Evolutionary conservation across 2,797 vertebrate genomes (phyloP).

Genomic region (Novumbra hubbsi): DNA sequence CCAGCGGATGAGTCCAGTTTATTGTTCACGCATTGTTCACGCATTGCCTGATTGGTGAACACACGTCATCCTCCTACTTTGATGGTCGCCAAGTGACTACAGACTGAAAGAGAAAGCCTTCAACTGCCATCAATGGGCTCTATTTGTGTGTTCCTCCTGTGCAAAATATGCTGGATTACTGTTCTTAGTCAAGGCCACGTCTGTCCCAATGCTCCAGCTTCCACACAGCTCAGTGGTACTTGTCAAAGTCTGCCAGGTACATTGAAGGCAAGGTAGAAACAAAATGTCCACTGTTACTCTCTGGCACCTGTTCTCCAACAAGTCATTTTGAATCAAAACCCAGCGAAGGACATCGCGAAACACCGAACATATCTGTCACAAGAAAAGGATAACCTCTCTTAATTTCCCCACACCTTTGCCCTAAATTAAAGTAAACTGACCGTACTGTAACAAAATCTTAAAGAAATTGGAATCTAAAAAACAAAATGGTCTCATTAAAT

Average conservation of each 20-base stretch:
- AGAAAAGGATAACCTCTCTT: no score
- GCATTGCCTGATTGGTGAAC: background rate
- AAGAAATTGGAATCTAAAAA: no score
- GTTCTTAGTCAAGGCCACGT: constrained; percentile 36
- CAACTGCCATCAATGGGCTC: constrained; percentile 34
- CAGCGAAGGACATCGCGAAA: no score
- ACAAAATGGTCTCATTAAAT: no score
- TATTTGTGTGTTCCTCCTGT: constrained; percentile 18
- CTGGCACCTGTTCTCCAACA: constrained; percentile 29
- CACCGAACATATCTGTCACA: no score
- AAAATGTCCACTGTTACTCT: constrained; percentile 45
- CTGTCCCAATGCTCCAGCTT: constrained; percentile 32
- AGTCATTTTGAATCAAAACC: constrained; percentile 22
- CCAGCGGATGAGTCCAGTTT: background rate
- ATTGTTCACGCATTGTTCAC: no score
- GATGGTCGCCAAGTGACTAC: constrained; percentile 50
- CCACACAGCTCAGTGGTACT: constrained; percentile 38
- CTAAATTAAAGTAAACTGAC: no score
- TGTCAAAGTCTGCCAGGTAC: constrained; percentile 59
- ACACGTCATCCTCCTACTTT: constrained; percentile 15
- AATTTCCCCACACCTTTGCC: no score
- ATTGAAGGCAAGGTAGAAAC: constrained; percentile 59
- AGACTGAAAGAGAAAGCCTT: constrained; percentile 43
- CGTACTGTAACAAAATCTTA: no score
- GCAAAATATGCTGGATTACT: constrained; percentile 59